Base-by-base conservation (phyloP, 2,797 vertebrate genomes). In the Varecia variegata region DNA sequence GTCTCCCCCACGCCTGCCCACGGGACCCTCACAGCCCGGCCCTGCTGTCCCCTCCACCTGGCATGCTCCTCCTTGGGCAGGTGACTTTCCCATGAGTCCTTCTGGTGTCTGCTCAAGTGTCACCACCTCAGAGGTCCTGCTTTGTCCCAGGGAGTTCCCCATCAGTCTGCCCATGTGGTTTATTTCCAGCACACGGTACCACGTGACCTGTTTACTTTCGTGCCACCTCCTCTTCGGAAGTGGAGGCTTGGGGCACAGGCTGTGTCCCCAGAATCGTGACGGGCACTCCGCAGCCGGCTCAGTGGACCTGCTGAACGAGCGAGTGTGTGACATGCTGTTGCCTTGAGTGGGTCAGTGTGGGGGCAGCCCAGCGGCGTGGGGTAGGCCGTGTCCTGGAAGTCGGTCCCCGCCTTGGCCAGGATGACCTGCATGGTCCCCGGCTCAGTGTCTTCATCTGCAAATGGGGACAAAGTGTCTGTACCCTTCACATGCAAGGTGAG, bases 131-230 rank as follows among this genome's bases (percentile, higher is more conserved):
- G 1, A 0, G n/a, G 32, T 20, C 15, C 38, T 35, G 52, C 52
- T 79, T 30, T 67, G 25, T 84, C 56, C 32, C 21, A 50, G 80
- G 47, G 20, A 30, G 5, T 21, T 5, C 5, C 27, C 30, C 45
- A 0, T 17, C 38, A 0, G 58, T n/a, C 86, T 4, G 2, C 21
- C 8, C 2, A 0, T 0, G 1, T 32, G 18, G 1, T 2, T 21
- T 11, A 6, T 68, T 45, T 56, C 67, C 43, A 13, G 80, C 38
- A 4, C 12, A 0, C 0, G 12, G 5, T 1, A 3, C 30, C 2
- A 5, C 60, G 0, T 0, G 0, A n/a, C 54, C n/a, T 43, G 25
- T 9, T 43, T 2, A 0, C 5, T 2, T 13, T 9, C 10, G 32
- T n/a, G 17, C 13, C 21, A 8, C 12, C 9, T 43, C 5, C 30